Base-by-base conservation (phyloP, 2,113 vertebrate genomes). In the Mesoclemmys tuberculata region DNA sequence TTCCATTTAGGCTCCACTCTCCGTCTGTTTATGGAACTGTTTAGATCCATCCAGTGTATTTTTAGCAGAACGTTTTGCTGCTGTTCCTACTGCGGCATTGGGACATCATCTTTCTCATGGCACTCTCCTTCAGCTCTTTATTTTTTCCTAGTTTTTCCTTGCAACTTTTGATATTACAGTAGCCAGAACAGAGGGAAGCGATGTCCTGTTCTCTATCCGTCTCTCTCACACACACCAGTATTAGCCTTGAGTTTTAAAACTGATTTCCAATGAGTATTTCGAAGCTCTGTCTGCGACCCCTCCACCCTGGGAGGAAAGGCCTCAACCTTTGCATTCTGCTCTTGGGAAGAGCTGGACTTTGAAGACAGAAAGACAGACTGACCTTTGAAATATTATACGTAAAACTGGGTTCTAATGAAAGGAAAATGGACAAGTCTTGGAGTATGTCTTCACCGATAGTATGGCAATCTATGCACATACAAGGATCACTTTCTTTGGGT, bases 11-110 rank as follows among this genome's bases (percentile, higher is more conserved):
- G 95, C 96, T 86, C 31, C 0, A 55, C 97, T 96, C 96, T 97
- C 98, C 98, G 98, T 98, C 98, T 98, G 98, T 98, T 98, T 98
- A 97, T 98, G 97, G 97, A 98, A 98, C 98, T 90, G 52, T 97
- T 88, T 92, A 97, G 96, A 94, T 96, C 94, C 94, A 92, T 95
- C 96, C 92, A 41, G 87, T 93, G 94, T 98, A 98, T 98, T 98
- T 98, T 98, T 98, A 98, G 97, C 97, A 96, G 95, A 94, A 92
- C 92, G 11, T 94, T 98, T 95, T 95, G 97, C 92, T 97, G 91
- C 93, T 96, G 96, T 94, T 94, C 93, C 96, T 96, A 88, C 95
- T 97, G 88, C 92, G 96, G 86, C 84, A 80, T 96, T 94, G 97
- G 98, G 97, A 97, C 96, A 94, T 97, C 97, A 97, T 95, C 95